phyloP scores from a whole-genome alignment of 2,113 vertebrate genomes.

The Zosterops pallidus region DNA sequence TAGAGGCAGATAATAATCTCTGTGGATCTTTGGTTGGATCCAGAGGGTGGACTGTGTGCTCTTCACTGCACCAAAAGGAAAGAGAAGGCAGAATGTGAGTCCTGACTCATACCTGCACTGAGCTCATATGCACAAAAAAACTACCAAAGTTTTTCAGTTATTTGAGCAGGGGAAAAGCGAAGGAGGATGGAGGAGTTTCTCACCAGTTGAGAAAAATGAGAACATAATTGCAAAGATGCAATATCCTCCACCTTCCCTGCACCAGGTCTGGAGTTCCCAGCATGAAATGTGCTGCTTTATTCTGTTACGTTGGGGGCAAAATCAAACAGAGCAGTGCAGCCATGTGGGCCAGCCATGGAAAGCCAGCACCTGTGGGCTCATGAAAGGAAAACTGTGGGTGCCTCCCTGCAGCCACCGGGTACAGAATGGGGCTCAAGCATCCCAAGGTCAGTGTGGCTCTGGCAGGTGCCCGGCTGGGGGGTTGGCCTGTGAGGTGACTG shows the following conservation, averaged over 20 bases:
- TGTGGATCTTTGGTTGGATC: background rate
- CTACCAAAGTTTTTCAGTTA: background rate
- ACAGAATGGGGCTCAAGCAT: background rate
- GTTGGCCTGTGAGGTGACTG: accelerated
- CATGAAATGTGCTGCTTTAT: background rate
- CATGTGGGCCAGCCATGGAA: background rate
- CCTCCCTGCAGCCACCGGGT: no score
- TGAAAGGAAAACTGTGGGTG: accelerated
- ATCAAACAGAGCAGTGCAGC: accelerated
- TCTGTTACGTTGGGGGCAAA: background rate
- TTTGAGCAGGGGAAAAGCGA: background rate
- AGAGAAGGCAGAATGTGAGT: background rate
- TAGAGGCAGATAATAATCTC: background rate
- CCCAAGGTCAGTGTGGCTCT: background rate
- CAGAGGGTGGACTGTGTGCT: background rate
- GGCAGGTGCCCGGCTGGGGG: accelerated
- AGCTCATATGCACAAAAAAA: background rate
- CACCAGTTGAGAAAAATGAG: background rate
- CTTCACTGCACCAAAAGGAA: background rate
- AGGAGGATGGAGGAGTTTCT: background rate
- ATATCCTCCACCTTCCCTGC: background rate
- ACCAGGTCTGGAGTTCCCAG: background rate
- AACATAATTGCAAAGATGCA: background rate
- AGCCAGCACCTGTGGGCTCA: accelerated
- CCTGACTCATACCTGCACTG: background rate